Conservation (phyloP, 1,140 invertebrate genomes). For the Drosophila sturtevanti region DNA sequence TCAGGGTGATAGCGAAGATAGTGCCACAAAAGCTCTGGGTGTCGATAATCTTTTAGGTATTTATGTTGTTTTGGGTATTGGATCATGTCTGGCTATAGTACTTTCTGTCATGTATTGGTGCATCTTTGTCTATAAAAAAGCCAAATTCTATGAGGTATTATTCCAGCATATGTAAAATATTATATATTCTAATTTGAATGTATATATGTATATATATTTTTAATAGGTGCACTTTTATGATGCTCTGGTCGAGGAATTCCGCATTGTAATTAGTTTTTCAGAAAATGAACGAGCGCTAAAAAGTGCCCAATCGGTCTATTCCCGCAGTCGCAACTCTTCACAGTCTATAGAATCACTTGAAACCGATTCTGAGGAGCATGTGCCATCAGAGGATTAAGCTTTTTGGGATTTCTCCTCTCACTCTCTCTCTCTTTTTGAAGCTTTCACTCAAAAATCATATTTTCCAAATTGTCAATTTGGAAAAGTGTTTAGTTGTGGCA, state of each 20-base stretch:
- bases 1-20: conserved; percentile 34
- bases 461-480: conserved; percentile 52
- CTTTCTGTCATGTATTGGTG: conserved; percentile 81
- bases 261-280: conserved; percentile 85
- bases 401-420: no score
- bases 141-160: conserved; percentile 65
- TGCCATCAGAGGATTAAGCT: conserved; percentile 39
- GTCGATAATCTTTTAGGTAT: conserved; percentile 88
- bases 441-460: conserved; percentile 61
- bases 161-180: background rate
- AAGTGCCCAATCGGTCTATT: conserved; percentile 74
- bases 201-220: background rate
- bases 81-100: conserved; percentile 80
- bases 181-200: no score
- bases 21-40: conserved; percentile 67
- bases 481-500: conserved; percentile 43
- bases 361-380: conserved; percentile 69
- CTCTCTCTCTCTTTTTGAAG: conserved; percentile 2
- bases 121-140: conserved; percentile 65
- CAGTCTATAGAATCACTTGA: conserved; percentile 73
- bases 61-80: conserved; percentile 86
- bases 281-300: conserved; percentile 70
- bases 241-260: conserved; percentile 88
- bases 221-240: conserved; percentile 86
- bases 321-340: conserved; percentile 74